Evolutionary conservation across 2,888 invertebrate species (phyloP), one percentile per base, ranked within the genome.

Genomic region (Entomobrya multifasciata): DNA sequence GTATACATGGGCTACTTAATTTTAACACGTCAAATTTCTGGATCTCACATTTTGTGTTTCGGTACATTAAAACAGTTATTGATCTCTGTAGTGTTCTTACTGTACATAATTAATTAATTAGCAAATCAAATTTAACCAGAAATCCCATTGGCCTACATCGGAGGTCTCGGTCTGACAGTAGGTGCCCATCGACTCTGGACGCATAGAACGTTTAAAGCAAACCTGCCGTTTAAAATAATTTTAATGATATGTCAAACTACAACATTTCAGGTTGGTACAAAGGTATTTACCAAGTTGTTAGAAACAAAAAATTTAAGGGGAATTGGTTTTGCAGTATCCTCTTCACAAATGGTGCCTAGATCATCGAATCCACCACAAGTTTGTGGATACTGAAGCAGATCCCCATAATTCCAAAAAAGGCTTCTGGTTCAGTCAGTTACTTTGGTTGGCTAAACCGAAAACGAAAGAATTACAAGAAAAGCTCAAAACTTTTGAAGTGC

Each of bases 351-450:
- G 65, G 65, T 30, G 36, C 15, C 4, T n/a, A n/a, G 47, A 70
- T 47, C 70, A 70, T 15, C 11, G 70, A 10, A 41, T 70, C 1
- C 70, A 70, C 13, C 70, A 70, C 47, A 70, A 70, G 52, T 98
- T 95, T 93, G 96, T 96, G 22, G 98, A 98, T 92, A 98, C 98
- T 0, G 96, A 98, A 92, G 97, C 97, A 0, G 98, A 98, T 93
- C 98, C 98, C 0, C 97, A 98, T 92, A 97, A 97, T 92, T 96
- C 97, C 0, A 22, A 13, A 44, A 94, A 97, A 30, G 98, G 99
- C n/a, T 98, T 99, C 93, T 98, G n/a, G n/a, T n/a, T n/a, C n/a
- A n/a, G n/a, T n/a, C n/a, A n/a, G n/a, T n/a, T n/a, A n/a, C n/a
- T n/a, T n/a, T 99, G 99, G 99, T 94, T 99, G 88, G 93, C 98